Base-by-base conservation (phyloP, 2,797 vertebrate species). In the Chrosomus eos region DNA sequence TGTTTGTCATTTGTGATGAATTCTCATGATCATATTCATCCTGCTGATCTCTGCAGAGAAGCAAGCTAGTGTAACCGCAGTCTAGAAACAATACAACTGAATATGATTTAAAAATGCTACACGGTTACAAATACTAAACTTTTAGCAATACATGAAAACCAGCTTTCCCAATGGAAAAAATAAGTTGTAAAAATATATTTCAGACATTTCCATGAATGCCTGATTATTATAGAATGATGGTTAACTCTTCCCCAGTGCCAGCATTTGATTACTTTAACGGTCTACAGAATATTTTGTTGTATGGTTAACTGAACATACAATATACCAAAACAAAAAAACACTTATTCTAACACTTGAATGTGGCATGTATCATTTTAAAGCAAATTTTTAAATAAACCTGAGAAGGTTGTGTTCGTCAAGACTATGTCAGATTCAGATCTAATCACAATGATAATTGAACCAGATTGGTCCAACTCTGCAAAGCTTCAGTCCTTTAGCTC, bases 1-100 rank as follows among this genome's bases (percentile, higher is more conserved):
- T 60, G 45, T 76, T 80, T 86, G 51, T 87, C 48, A 33, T 85
- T 85, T 80, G 43, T 48, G 16, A 55, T 51, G 5, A 51, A 11
- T n/a, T n/a, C 23, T 28, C 33, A 4, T 14, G 23, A 3, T 33
- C 19, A 7, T 31, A 0, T 5, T 74, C 7, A 7, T 75, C 51
- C 11, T 45, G 43, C 43, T 33, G 10, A 74, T 2, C 40, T 0
- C 7, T 4, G 1, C 7, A 1, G 3, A 1, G 3, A 28, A 43
- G 38, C 38, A 26, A 43, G 70, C 28, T 40, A 7, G 60, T 13
- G 45, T 16, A 5, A 14, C 4, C 45, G 5, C 7, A 21, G 66
- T 7, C 58, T 60, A 18, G 10, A 23, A 68, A 23, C 33, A 7
- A 18, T 18, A 71, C 13, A 18, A 4, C 38, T 9, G 3, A 16